phyloP scores from a whole-genome alignment of 2,797 vertebrate genomes.

The Lophius americanus region DNA sequence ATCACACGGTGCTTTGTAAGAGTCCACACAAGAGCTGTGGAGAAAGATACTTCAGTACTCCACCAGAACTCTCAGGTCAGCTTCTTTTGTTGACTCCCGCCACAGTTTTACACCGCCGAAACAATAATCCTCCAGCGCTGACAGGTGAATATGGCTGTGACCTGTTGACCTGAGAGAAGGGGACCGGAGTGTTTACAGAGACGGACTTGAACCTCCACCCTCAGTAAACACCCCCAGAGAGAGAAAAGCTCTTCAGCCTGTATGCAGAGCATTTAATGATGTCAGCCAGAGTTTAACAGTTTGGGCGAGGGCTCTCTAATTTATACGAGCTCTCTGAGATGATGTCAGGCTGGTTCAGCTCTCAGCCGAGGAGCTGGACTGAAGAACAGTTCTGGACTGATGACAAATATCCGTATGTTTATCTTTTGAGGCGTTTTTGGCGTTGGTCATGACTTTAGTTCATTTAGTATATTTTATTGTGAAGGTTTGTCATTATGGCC shows the following conservation, averaged over 20 bases:
- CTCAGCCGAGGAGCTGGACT: conserved; percentile 49
- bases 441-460: neutral
- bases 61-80: conserved; percentile 59
- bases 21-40: conserved; percentile 62
- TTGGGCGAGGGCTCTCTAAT: conserved; percentile 67
- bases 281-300: conserved; percentile 71
- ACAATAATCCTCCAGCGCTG: conserved; percentile 20
- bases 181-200: conserved; percentile 48
- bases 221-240: conserved; percentile 57
- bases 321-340: conserved; percentile 66
- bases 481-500: too few species aligned
- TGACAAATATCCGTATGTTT: conserved; percentile 62
- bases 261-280: conserved; percentile 55
- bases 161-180: conserved; percentile 48
- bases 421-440: conserved; percentile 48
- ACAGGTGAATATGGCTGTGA: conserved; percentile 42
- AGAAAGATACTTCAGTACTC: conserved; percentile 75
- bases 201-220: conserved; percentile 54
- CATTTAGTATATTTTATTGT: too few species aligned
- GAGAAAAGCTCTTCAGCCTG: conserved; percentile 52
- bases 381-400: conserved; percentile 40
- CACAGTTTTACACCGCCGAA: conserved; percentile 55
- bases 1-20: conserved; percentile 76
- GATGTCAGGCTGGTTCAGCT: conserved; percentile 42
- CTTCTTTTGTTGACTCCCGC: conserved; percentile 67